Percentiles rank a stretch among this genome's conserved stretches.
These are phyloP conservation scores for Campylomormyrus tamandua DNA, from an alignment of 2,113 vertebrate genomes.

Conservation along the genomic window DNA sequence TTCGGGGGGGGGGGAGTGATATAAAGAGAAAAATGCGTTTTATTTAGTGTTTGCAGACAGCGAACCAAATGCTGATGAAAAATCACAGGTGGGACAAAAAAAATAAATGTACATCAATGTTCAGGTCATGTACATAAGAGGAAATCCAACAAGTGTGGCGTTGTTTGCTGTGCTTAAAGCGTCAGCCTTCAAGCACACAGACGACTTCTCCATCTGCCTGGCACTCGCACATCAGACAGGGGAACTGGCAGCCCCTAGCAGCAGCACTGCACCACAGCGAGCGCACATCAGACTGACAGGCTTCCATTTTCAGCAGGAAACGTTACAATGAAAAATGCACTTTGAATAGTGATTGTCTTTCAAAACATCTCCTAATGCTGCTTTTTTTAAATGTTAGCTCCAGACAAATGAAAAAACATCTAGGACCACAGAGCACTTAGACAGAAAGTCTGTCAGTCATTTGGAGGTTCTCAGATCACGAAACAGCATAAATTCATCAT, in stretches of 20 bases:
- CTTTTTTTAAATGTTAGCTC: not conserved
- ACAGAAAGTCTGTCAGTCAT: not conserved
- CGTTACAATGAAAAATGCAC: not conserved
- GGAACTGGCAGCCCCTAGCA: not conserved
- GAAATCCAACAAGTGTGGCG: not conserved
- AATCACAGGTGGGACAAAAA: not conserved
- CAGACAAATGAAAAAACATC: not conserved
- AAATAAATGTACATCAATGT: not conserved
- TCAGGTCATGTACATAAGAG: not conserved
- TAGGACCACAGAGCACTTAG: not conserved
- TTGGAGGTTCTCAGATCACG: not conserved
- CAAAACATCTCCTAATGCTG: not conserved
- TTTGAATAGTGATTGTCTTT: not conserved
- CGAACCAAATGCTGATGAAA: not conserved
- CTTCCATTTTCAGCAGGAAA: not conserved
- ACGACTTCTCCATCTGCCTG: not conserved
- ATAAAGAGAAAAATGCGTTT: not conserved
- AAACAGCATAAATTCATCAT: not conserved
- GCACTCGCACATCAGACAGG: not conserved
- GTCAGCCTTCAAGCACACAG: not conserved
- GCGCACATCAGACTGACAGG: not conserved
- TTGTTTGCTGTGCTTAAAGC: not conserved
- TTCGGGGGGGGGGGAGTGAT: not conserved
- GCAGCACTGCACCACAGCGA: not conserved
- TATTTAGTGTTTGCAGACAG: not conserved